Conservation (phyloP, 2,797 vertebrate genomes). For the Chromis chromis region DNA sequence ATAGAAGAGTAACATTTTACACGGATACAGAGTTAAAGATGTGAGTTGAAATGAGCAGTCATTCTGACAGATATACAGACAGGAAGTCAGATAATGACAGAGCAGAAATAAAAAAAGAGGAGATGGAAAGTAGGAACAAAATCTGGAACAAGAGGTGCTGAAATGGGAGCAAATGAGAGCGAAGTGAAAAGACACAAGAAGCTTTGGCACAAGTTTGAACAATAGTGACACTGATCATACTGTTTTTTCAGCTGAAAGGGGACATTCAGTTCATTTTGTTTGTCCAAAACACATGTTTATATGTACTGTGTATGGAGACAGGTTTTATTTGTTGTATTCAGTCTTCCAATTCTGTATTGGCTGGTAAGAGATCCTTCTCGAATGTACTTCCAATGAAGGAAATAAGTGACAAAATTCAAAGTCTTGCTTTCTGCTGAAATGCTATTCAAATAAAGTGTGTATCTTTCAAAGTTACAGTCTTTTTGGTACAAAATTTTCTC, state of each 20-base stretch:
- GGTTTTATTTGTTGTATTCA: background rate
- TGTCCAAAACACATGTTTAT: background rate
- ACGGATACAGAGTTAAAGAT: slow-evolving; percentile 12
- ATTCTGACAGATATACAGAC: slow-evolving; percentile 11
- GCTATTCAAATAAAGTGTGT: background rate
- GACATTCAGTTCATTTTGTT: background rate
- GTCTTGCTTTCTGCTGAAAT: too few relatives aligned
- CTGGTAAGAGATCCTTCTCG: background rate
- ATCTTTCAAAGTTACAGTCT: background rate
- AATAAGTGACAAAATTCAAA: too few relatives aligned
- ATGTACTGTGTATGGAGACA: background rate
- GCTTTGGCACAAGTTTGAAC: slow-evolving; percentile 1
- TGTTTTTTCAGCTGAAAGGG: background rate
- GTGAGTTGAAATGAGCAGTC: slow-evolving; percentile 17
- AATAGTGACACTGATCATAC: background rate
- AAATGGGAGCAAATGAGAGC: slow-evolving; percentile 28
- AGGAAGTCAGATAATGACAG: slow-evolving; percentile 25
- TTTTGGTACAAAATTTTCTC: background rate
- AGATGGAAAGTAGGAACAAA: background rate
- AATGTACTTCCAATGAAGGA: background rate
- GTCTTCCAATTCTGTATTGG: background rate
- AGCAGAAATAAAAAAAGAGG: slow-evolving; percentile 12
- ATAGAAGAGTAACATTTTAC: background rate
- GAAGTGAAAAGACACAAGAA: slow-evolving; percentile 10
- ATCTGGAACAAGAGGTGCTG: slow-evolving; percentile 12